Conservation (phyloP, 2,888 invertebrate species). For the Lasioglossum marginatum region DNA sequence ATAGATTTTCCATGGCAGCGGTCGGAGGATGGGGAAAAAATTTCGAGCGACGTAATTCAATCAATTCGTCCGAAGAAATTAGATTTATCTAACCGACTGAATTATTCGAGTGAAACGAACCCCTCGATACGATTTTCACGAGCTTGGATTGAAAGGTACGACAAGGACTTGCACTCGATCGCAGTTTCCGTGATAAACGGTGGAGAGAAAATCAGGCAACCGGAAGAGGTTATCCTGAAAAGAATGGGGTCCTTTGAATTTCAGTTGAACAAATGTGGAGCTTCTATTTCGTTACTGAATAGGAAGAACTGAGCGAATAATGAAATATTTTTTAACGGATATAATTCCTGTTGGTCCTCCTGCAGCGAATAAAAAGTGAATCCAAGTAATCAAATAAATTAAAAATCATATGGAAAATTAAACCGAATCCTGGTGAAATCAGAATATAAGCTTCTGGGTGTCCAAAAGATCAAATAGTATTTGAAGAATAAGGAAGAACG, state of each 20-base stretch:
- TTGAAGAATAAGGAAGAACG: neutral
- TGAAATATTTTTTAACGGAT: no score
- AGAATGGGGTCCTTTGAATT: neutral
- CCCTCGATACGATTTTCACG: constrained; percentile 28
- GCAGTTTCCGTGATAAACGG: neutral
- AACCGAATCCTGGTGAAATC: no score
- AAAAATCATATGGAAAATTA: no score
- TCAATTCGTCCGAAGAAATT: constrained; percentile 21
- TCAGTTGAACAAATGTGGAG: no score
- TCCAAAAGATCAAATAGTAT: no score
- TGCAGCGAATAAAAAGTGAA: no score
- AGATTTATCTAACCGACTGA: constrained; percentile 43
- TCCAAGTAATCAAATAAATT: no score
- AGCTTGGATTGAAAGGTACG: neutral
- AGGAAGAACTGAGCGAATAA: no score
- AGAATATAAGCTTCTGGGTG: no score
- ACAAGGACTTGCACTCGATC: neutral
- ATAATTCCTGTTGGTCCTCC: no score
- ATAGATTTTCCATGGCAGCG: constrained; percentile 20
- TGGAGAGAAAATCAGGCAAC: neutral
- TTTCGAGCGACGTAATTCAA: constrained; percentile 22
- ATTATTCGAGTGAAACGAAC: constrained; percentile 40
- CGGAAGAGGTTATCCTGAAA: neutral
- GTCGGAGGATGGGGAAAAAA: neutral
- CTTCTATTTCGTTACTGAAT: no score